Evolutionary conservation across 1,140 invertebrate genomes (phyloP).

Genomic region (Aphelinus certus): DNA sequence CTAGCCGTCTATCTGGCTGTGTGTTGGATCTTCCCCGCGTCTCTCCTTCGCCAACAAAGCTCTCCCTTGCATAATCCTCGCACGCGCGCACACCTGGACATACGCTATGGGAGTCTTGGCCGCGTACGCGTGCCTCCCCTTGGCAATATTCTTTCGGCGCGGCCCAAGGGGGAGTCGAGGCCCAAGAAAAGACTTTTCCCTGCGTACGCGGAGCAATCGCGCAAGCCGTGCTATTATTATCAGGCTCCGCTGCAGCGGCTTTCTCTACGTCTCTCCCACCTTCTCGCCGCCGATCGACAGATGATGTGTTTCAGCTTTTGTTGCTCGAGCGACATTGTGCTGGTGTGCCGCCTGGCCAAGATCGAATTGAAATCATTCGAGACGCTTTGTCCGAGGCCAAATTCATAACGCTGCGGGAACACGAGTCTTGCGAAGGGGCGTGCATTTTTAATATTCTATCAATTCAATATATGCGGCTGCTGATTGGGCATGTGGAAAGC

Average conservation of each 20-base stretch:
- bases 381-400: no score
- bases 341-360: no score
- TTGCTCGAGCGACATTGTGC: neutral
- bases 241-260: no score
- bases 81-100: constrained; percentile 12
- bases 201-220: neutral
- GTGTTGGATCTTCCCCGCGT: no score
- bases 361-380: no score
- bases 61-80: constrained; percentile 29
- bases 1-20: no score
- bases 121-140: neutral
- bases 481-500: no score
- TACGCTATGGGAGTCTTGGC: neutral
- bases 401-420: no score
- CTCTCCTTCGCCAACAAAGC: no score
- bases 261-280: neutral
- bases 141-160: neutral
- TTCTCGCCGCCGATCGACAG: neutral
- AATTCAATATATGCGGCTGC: no score
- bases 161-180: neutral
- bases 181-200: constrained; percentile 23
- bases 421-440: no score
- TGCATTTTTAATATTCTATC: no score
- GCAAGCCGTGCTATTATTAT: neutral
- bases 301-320: neutral